Evolutionary conservation across 2,888 invertebrate genomes (phyloP), one percentile per base, ranked within the genome.

Genomic region (Tenodera sinensis): DNA sequence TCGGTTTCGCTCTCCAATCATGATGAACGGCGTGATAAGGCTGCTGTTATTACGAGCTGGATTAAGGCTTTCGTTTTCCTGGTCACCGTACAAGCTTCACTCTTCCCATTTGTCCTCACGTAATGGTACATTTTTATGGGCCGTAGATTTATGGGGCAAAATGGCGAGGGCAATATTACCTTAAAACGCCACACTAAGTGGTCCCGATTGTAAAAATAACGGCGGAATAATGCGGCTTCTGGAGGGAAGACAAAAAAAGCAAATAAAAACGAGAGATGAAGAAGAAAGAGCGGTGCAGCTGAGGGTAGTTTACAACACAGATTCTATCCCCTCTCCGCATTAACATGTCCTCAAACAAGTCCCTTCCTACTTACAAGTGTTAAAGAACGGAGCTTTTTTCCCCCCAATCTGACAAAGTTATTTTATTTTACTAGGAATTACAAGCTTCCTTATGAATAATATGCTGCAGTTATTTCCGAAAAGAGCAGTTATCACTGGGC

Each of bases 61-160:
- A 90, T 90, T 91, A 90, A 90, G 90, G 89, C 81, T 81, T 87
- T 85, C 47, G 87, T 87, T 85, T 71, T 82, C 88, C 89, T 88
- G 90, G 90, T 90, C 90, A 89, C 90, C 89, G 84, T 83, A 82
- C 20, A 71, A 88, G 87, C 89, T 88, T 89, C 87, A 88, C 88
- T 88, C 83, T 88, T 85, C 89, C 90, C 90, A 90, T 90, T 90
- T 90, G 90, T 90, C 89, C 88, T 83, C 84, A 81, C 83, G 90
- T 91, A 91, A 91, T 91, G 90, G 90, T 91, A 91, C 90, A 89
- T 89, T 91, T 91, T 91, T 91, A 91, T 91, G 90, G 90, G 84
- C 87, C 42, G 30, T 85, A 90, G 90, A 91, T 91, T 91, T 91
- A 91, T 91, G 88, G 81, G 84, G 83, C 89, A 87, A 89, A 87